Evolutionary conservation across 2,113 vertebrate species (phyloP).

Genomic region (Tautogolabrus adspersus): DNA sequence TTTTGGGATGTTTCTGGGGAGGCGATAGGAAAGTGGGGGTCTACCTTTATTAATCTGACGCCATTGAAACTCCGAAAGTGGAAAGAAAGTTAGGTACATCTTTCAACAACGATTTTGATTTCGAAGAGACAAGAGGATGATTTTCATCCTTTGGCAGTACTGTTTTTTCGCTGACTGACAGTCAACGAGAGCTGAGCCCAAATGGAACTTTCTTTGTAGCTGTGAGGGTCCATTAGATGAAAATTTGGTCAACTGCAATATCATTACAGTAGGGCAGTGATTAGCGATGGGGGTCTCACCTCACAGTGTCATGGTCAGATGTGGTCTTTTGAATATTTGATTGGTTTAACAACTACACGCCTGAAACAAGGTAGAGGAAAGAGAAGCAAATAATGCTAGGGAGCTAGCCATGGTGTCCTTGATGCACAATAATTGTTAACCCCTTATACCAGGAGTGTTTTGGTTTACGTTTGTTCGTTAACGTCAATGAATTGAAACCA

Average conservation of each 20-base stretch:
- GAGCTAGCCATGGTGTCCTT: background rate
- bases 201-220: background rate
- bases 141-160: background rate
- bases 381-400: background rate
- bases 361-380: background rate
- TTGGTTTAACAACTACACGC: background rate
- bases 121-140: background rate
- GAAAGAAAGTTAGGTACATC: background rate
- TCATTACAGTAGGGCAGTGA: slow-evolving; percentile 5
- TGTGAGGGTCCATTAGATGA: background rate
- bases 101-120: background rate
- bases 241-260: background rate
- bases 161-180: background rate
- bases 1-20: background rate
- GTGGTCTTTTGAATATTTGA: background rate
- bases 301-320: slow-evolving; percentile 38
- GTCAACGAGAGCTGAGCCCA: background rate
- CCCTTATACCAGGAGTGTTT: background rate
- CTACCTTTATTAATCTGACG: background rate
- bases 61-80: background rate
- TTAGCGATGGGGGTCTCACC: background rate
- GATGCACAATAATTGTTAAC: background rate
- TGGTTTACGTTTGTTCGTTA: background rate
- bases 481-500: background rate
- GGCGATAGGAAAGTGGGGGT: background rate